phyloP scores from a whole-genome alignment of 1,140 invertebrate species.

The Drosophila tristis region DNA sequence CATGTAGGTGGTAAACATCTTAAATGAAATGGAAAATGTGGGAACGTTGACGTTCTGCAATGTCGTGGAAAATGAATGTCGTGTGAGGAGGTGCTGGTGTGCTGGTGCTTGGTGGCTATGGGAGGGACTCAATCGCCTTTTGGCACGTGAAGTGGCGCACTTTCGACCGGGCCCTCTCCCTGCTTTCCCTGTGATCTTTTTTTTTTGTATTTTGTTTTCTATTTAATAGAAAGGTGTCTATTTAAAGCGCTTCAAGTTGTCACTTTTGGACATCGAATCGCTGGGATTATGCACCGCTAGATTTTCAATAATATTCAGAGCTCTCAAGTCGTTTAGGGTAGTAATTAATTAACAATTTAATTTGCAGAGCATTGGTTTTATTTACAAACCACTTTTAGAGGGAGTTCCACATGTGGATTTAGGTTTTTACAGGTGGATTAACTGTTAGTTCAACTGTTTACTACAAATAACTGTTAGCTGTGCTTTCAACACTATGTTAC shows the following conservation, averaged over 20 bases:
- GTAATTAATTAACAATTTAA: slow-evolving; percentile 2
- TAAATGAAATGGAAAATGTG: slow-evolving; percentile 52
- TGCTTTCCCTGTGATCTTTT: slow-evolving; percentile 37
- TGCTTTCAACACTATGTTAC: no score
- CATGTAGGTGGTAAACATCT: slow-evolving; percentile 10
- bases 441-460: no score
- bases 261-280: slow-evolving; percentile 28
- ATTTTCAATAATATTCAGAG: slow-evolving; percentile 39
- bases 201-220: slow-evolving; percentile 7
- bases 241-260: slow-evolving; percentile 40
- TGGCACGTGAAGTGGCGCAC: slow-evolving; percentile 55
- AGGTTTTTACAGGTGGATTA: background rate
- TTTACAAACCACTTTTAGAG: background rate
- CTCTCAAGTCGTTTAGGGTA: slow-evolving; percentile 42
- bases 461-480: no score
- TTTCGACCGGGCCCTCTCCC: slow-evolving; percentile 22
- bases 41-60: slow-evolving; percentile 45
- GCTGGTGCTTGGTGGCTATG: slow-evolving; percentile 1
- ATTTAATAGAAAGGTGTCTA: slow-evolving; percentile 19
- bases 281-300: background rate
- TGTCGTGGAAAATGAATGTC: slow-evolving; percentile 46
- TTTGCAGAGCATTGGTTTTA: background rate
- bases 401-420: no score
- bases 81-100: background rate
- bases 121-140: background rate